Conservation (phyloP, 2,888 invertebrate species). For the Lasioglossum zephyrum region DNA sequence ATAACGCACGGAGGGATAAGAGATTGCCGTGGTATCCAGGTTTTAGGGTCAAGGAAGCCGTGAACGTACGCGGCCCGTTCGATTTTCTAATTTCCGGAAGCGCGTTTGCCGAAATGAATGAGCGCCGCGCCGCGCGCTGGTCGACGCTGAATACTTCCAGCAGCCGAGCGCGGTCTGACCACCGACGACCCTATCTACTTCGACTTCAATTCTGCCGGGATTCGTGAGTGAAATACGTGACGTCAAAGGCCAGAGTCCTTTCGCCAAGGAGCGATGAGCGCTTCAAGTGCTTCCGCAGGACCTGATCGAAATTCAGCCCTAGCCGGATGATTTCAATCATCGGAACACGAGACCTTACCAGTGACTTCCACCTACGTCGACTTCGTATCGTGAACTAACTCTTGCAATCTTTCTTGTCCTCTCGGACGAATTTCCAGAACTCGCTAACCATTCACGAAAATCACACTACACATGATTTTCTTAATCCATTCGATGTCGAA, state of each 20-base stretch:
- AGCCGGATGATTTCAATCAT: conserved; percentile 21
- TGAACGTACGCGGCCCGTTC: conserved; percentile 37
- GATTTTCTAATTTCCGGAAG: conserved; percentile 69
- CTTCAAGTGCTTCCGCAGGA: background rate
- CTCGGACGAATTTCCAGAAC: background rate
- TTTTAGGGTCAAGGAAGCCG: conserved; percentile 56
- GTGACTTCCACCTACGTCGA: background rate
- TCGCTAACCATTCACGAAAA: background rate
- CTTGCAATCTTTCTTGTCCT: background rate
- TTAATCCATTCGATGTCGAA: too few species aligned
- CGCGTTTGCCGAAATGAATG: conserved; percentile 24
- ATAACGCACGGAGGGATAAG: background rate
- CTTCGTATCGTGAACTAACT: background rate
- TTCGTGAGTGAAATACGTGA: conserved; percentile 27
- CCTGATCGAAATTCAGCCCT: conserved; percentile 11
- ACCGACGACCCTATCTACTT: conserved; percentile 42
- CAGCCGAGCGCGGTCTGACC: conserved; percentile 20
- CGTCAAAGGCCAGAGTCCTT: conserved; percentile 16
- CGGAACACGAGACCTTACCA: background rate
- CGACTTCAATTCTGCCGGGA: conserved; percentile 9
- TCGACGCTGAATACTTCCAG: conserved; percentile 17
- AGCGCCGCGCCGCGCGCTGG: background rate
- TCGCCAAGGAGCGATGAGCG: background rate
- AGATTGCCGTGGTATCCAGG: conserved; percentile 17
- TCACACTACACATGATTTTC: background rate